Evolutionary conservation across 2,888 invertebrate species (phyloP).

Genomic region (Peribatodes rhomboidaria): DNA sequence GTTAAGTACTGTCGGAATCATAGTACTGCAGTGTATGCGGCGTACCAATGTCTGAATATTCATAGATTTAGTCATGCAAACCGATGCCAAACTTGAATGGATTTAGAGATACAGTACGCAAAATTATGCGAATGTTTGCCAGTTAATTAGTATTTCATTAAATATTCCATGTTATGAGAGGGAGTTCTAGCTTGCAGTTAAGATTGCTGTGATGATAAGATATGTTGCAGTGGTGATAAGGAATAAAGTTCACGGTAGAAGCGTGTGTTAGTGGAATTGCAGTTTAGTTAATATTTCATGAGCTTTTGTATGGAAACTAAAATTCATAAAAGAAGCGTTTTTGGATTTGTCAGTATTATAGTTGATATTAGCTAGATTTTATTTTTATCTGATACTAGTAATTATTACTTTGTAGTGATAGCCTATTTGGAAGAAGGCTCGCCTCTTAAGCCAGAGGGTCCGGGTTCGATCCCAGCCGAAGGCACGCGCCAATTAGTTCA

Average conservation of each 20-base stretch:
- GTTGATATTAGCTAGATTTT: no score
- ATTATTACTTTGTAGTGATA: no score
- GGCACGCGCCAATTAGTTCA: no score
- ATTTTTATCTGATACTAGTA: no score
- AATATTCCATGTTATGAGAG: conserved; percentile 15
- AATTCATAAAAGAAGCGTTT: no score
- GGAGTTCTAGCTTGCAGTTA: not conserved
- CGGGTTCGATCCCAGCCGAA: no score
- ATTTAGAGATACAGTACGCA: conserved; percentile 44
- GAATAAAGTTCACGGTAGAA: conserved; percentile 2
- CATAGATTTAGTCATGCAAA: conserved; percentile 46
- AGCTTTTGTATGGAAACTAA: not conserved
- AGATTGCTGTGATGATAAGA: not conserved
- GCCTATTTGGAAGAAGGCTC: no score
- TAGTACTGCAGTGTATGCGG: conserved; percentile 23
- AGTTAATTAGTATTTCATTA: conserved; percentile 30
- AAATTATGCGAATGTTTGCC: conserved; percentile 36
- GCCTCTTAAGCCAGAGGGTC: no score
- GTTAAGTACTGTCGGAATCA: conserved; percentile 26
- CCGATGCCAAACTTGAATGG: conserved; percentile 45
- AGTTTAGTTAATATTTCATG: not conserved
- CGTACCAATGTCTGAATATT: conserved; percentile 54
- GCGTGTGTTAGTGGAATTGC: conserved; percentile 4
- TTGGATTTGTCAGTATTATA: no score
- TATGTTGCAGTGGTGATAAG: conserved; percentile 17